phyloP scores from a whole-genome alignment of 2,888 invertebrate species.

The Ectemnius cavifrons region DNA sequence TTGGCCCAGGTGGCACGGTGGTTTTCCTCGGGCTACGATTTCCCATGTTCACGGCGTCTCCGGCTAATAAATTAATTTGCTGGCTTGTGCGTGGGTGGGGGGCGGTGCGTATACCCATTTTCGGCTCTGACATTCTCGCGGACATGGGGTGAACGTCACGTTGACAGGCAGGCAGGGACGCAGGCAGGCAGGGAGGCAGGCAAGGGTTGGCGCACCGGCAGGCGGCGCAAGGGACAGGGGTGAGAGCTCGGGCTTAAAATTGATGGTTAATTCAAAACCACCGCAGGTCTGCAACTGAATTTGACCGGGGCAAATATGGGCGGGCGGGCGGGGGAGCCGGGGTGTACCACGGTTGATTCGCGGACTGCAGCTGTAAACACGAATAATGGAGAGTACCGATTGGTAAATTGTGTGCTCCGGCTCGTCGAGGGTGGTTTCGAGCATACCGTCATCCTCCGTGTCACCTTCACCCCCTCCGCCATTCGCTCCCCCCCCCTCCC shows the following conservation, averaged over 20 bases:
- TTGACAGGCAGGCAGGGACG: slow-evolving; percentile 25
- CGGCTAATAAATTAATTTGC: slow-evolving; percentile 42
- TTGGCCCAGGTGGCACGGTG: too few species aligned
- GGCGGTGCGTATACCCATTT: too few species aligned
- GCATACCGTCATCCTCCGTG: slow-evolving; percentile 12
- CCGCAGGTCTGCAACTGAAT: slow-evolving; percentile 67
- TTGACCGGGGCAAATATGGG: slow-evolving; percentile 70
- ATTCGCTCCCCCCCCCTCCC: not conserved
- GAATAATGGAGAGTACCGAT: slow-evolving; percentile 73
- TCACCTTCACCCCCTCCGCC: not conserved
- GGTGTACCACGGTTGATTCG: slow-evolving; percentile 66
- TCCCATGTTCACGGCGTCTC: not conserved
- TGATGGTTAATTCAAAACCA: slow-evolving; percentile 72
- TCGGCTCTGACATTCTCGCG: slow-evolving; percentile 29
- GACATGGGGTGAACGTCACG: slow-evolving; percentile 24
- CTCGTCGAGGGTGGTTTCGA: slow-evolving; percentile 48
- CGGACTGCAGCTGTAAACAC: slow-evolving; percentile 71
- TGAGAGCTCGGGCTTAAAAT: slow-evolving; percentile 65
- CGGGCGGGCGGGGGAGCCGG: slow-evolving; percentile 40
- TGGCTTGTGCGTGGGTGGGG: slow-evolving; percentile 12
- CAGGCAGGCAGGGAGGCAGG: slow-evolving; percentile 9
- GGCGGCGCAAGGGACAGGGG: slow-evolving; percentile 47
- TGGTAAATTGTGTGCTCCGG: slow-evolving; percentile 71
- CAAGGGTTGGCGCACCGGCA: too few species aligned
- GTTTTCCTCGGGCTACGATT: too few species aligned